These are phyloP conservation scores for Brachionus manjavacas DNA, from an alignment of 1,140 invertebrate species.

Conservation along the genomic window DNA sequence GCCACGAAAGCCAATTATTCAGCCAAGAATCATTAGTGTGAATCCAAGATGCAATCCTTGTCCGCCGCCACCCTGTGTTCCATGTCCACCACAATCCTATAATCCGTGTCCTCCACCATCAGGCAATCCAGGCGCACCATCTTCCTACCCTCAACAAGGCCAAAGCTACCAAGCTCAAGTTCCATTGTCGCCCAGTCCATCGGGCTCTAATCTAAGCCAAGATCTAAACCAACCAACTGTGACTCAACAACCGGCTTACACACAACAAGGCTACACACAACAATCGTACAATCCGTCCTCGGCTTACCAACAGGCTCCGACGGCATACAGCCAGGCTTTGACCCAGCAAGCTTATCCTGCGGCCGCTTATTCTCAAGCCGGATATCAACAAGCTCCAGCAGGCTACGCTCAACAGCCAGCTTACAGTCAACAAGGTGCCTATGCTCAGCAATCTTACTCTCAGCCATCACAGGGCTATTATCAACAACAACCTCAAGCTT, in stretches of 20 bases:
- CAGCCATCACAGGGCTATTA: not conserved
- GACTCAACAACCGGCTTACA: not conserved
- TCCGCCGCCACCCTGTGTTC: not conserved
- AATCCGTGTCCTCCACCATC: not conserved
- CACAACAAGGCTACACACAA: not conserved
- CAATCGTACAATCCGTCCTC: not conserved
- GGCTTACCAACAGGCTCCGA: not conserved
- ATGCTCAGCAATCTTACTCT: not conserved
- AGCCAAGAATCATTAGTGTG: constrained; percentile 20
- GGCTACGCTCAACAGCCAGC: not conserved
- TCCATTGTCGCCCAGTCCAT: constrained; percentile 8
- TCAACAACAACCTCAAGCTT: not conserved
- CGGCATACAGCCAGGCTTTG: not conserved
- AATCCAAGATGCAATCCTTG: constrained; percentile 23
- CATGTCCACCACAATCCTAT: not conserved
- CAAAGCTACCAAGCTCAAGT: constrained; percentile 32
- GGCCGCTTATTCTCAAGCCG: not conserved
- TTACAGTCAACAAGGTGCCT: not conserved
- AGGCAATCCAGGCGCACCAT: not conserved
- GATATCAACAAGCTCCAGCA: not conserved
- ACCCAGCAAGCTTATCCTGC: not conserved
- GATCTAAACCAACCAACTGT: not conserved
- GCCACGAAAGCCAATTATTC: constrained; percentile 39
- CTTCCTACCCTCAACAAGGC: not conserved
- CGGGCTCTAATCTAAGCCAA: not conserved